Evolutionary conservation across 1,140 invertebrate species (phyloP).

Genomic region (Diachasma alloeum): DNA sequence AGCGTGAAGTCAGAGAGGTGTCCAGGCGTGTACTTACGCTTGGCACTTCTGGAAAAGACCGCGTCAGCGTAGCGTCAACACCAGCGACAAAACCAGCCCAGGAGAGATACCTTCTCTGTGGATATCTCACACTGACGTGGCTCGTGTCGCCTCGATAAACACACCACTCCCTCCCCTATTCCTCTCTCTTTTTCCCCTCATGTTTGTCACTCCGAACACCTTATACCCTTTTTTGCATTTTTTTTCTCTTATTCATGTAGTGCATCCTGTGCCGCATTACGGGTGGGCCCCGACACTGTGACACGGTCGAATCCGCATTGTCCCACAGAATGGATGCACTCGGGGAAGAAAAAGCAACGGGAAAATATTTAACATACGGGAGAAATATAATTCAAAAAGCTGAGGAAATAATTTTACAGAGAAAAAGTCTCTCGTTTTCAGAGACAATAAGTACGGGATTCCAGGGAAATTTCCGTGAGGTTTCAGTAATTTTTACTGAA

Average conservation of each 20-base stretch:
- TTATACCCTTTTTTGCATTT: neutral
- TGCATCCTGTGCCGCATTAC: neutral
- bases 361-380: neutral
- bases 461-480: no score
- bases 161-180: conserved; percentile 25
- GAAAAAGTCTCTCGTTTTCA: no score
- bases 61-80: conserved; percentile 17
- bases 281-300: neutral
- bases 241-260: neutral
- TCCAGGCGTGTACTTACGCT: conserved; percentile 53
- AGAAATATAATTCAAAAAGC: neutral
- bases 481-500: no score
- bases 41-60: conserved; percentile 45
- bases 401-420: neutral
- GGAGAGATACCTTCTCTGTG: neutral
- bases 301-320: conserved; percentile 6
- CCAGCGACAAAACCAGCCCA: neutral
- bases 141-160: conserved; percentile 42
- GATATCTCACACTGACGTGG: neutral
- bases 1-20: conserved; percentile 42
- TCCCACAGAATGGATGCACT: conserved; percentile 20
- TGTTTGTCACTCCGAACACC: neutral
- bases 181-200: neutral
- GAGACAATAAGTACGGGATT: no score
- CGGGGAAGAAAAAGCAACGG: neutral